Percentiles rank a stretch among this genome's conserved stretches.
Conservation (phyloP, 2,113 vertebrate species). For the Pseudopodoces humilis region DNA sequence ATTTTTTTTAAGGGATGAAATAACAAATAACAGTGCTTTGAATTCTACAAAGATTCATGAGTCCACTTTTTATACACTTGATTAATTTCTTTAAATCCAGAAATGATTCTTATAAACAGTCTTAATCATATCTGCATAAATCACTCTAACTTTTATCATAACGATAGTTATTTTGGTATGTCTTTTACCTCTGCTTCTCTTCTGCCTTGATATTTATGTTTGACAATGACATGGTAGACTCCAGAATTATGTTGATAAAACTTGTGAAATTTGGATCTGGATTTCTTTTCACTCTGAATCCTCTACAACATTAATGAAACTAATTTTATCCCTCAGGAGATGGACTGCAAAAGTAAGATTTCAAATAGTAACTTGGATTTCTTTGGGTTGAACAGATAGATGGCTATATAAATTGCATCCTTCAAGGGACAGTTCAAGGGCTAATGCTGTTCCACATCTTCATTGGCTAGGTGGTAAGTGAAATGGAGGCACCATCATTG, state of each 20-base stretch:
- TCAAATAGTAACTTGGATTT: not conserved
- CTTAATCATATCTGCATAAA: not conserved
- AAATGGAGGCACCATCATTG: not conserved
- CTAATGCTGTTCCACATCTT: not conserved
- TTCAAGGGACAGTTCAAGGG: not conserved
- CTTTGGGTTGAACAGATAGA: not conserved
- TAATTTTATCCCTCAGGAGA: not conserved
- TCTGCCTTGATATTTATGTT: not conserved
- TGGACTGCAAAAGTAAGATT: not conserved
- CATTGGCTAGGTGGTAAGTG: rapidly evolving
- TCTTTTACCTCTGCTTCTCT: not conserved
- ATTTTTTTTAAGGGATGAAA: not conserved
- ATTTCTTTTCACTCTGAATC: not conserved
- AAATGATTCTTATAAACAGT: not conserved
- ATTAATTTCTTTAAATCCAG: not conserved
- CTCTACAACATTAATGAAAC: not conserved
- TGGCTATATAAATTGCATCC: not conserved
- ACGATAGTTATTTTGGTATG: not conserved
- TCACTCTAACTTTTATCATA: not conserved
- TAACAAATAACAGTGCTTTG: not conserved
- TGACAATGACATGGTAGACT: not conserved
- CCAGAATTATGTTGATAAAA: not conserved
- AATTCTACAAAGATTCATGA: not conserved
- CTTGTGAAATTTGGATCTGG: not conserved
- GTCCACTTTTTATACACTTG: not conserved